phyloP scores from a whole-genome alignment of 1,140 invertebrate species.

The Atta colombica region DNA sequence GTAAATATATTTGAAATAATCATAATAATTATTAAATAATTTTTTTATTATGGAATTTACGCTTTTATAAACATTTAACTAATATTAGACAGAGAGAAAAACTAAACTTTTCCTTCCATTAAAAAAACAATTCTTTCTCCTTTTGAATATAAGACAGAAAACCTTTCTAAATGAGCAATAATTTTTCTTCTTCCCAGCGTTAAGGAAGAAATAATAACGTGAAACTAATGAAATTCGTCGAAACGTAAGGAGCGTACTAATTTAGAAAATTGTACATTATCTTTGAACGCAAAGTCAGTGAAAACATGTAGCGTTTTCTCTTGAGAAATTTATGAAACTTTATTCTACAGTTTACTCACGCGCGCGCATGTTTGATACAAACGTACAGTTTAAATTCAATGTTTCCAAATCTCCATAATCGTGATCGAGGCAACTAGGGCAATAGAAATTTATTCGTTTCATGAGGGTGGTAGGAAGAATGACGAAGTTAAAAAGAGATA shows the following conservation, averaged over 20 bases:
- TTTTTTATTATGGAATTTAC: neutral
- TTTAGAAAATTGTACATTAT: constrained; percentile 29
- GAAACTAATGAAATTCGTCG: constrained; percentile 10
- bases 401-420: constrained; percentile 37
- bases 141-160: neutral
- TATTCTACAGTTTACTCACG: constrained; percentile 37
- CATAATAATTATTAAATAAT: neutral
- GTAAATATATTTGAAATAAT: neutral
- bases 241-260: constrained; percentile 24
- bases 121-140: neutral
- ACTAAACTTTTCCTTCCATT: neutral
- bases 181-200: neutral
- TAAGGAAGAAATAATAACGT: constrained; percentile 25
- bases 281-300: constrained; percentile 13
- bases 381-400: constrained; percentile 46
- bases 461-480: neutral
- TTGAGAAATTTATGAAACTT: constrained; percentile 45
- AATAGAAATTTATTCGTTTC: constrained; percentile 57
- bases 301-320: constrained; percentile 29
- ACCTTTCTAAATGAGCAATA: neutral
- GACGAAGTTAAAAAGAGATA: constrained; percentile 37
- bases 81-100: neutral
- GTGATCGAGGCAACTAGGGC: constrained; percentile 44
- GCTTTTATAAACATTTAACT: neutral
- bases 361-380: constrained; percentile 11